Evolutionary conservation across 2,888 invertebrate genomes (phyloP), one percentile per base, ranked within the genome.

Genomic region (Camponotus fellah): DNA sequence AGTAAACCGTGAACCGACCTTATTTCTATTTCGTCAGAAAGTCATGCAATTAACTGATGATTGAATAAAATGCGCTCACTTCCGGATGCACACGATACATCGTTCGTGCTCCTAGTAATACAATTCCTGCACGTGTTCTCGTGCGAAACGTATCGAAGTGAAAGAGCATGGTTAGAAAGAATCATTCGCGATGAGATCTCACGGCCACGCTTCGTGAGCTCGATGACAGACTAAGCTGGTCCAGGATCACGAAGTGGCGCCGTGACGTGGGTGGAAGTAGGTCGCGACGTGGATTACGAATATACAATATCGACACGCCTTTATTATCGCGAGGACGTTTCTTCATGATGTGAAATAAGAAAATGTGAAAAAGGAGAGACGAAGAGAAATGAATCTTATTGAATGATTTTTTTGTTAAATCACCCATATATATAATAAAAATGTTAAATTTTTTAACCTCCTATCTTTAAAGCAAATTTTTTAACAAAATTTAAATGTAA

Each of bases 341-440:
- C 85, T 88, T 87, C 87, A 87, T 88, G 60, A 26, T 12, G 34
- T 60, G 74, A 85, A 86, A 85, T 77, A 83, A 60, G 84, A 72
- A 84, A 85, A 88, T 84, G 87, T 83, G 85, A 91, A 74, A 92
- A 92, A 92, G 91, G 92, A 92, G 91, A 91, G 91, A 92, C 87
- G 88, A 40, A 58, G 17, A 58, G 89, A 87, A 85, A 53, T 65
- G 37, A 17, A 17, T 12, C 10, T 76, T 69, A 14, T 69, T 65
- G 56, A 37, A 6, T 21, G 34, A n/a, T 46, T 32, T 64, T n/a
- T n/a, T n/a, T 37, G 40, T 21, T 32, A 10, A 76, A 32, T 40
- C 12, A 49, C 2, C 21, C 8, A 34, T 34, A 34, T 17, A 32
- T 21, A 49, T 49, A 6, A 46, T 6, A 64, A 2, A 46, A 34